Evolutionary conservation across 2,113 vertebrate species (phyloP).

Genomic region (Apistogramma diplotaenia): DNA sequence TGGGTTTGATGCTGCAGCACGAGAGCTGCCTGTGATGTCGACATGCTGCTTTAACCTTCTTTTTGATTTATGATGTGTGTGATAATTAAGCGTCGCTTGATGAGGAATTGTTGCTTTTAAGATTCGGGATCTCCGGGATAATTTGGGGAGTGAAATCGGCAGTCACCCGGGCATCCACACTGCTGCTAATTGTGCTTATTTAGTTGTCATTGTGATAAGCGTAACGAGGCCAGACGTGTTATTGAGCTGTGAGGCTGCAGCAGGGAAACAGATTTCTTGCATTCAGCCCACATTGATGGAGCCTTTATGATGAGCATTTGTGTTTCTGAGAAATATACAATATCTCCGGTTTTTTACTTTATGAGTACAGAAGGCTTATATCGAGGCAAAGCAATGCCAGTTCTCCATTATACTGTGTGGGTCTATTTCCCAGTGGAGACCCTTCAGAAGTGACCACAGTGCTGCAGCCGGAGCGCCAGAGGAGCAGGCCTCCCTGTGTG

Average conservation of each 20-base stretch:
- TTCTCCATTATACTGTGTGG: background rate
- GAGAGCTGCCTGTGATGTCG: constrained; percentile 15
- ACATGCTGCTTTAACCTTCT: constrained; percentile 19
- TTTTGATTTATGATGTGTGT: background rate
- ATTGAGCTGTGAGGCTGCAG: constrained; percentile 69
- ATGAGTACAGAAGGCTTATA: background rate
- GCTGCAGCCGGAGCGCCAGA: constrained; percentile 30
- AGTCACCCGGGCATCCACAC: constrained; percentile 48
- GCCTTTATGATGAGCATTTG: background rate
- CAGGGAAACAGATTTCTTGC: constrained; percentile 20
- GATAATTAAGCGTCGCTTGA: background rate
- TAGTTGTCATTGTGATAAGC: constrained; percentile 75
- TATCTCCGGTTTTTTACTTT: background rate
- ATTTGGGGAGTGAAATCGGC: constrained; percentile 52
- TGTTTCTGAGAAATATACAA: background rate
- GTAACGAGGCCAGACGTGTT: constrained; percentile 72
- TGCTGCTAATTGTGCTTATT: constrained; percentile 75
- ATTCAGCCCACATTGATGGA: background rate
- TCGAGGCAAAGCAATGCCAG: background rate
- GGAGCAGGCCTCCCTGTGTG: constrained; percentile 45
- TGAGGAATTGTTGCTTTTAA: constrained; percentile 37
- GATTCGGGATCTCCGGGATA: constrained; percentile 21
- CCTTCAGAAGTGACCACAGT: constrained; percentile 54
- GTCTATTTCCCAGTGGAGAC: constrained; percentile 36
- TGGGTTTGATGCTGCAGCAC: constrained; percentile 29